Base-by-base conservation (phyloP, 1,140 invertebrate genomes). In the Himalopsyche phryganea region DNA sequence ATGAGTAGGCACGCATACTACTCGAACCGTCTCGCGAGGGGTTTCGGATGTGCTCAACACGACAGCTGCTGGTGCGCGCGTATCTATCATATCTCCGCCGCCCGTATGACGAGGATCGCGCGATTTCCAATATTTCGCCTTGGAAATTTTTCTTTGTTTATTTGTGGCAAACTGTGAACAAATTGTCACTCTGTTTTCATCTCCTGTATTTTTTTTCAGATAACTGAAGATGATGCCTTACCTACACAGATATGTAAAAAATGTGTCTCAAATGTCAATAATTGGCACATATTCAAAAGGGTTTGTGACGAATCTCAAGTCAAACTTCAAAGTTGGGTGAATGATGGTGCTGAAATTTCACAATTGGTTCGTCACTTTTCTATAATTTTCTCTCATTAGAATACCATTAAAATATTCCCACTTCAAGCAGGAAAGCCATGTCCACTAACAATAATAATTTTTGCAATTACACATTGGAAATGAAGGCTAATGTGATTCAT, bases 211-310 rank as follows among this genome's bases (percentile, higher is more conserved):
- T 50, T 52, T 76, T 76, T 78, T 60, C 75, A 82, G 80, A 76
- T 82, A 70, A 75, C 64, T 65, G 71, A 76, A 66, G 70, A 74
- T 71, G 80, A 82, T 69, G 75, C 76, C 58, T 66, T 81, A 67
- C 78, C 80, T 36, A 77, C 77, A 48, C 76, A 79, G 72, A 72
- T 81, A 63, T 82, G 80, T 70, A 75, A 73, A 58, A 76, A 77
- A 68, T 82, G 80, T 63, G 65, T 78, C 63, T 71, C 73, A 63
- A 80, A 79, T 73, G 73, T 82, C 52, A 77, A 79, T 65, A 77
- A 76, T 66, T 82, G 77, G 77, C 72, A 79, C 56, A 69, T 71
- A 58, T 82, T 77, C 69, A 81, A 81, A 66, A 67, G 68, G 67
- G 68, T 77, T 44, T 82, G 80, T 71, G 71, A 72, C 65, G 75